phyloP scores from a whole-genome alignment of 2,113 vertebrate species.

The Aegotheles bennettii region DNA sequence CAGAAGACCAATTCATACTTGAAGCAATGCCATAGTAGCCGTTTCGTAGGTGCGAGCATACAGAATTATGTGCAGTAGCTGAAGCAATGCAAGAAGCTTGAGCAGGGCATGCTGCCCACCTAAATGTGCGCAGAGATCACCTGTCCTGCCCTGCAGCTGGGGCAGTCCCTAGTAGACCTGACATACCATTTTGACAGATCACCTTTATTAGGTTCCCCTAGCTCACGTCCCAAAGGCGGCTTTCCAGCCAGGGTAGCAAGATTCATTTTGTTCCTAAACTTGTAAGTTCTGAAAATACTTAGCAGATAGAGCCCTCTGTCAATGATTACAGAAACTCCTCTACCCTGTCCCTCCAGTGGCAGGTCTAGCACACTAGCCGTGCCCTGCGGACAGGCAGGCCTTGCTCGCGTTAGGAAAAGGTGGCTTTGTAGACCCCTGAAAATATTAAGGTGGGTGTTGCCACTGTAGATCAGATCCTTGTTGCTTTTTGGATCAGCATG shows the following conservation, averaged over 20 bases:
- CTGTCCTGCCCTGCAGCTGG: background rate
- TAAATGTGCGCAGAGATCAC: fast-evolving
- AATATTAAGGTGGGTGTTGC: background rate
- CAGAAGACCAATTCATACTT: background rate
- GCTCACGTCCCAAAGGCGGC: background rate
- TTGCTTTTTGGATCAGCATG: background rate
- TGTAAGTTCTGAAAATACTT: background rate
- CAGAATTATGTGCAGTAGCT: background rate
- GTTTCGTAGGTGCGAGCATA: background rate
- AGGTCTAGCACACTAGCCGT: background rate
- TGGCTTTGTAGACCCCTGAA: background rate
- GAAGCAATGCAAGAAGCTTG: background rate
- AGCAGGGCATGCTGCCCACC: background rate
- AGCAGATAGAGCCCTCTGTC: background rate
- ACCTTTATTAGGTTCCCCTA: background rate
- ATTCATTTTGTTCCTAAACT: background rate
- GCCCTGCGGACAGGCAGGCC: background rate
- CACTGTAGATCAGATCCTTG: background rate
- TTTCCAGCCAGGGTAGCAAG: background rate
- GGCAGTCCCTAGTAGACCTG: background rate
- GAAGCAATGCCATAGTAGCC: background rate
- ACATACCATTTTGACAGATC: background rate
- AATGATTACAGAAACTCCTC: background rate
- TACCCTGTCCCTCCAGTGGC: fast-evolving
- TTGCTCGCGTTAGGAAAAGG: fast-evolving